Evolutionary conservation across 1,140 invertebrate species (phyloP).

Genomic region (Chymomyza costata): DNA sequence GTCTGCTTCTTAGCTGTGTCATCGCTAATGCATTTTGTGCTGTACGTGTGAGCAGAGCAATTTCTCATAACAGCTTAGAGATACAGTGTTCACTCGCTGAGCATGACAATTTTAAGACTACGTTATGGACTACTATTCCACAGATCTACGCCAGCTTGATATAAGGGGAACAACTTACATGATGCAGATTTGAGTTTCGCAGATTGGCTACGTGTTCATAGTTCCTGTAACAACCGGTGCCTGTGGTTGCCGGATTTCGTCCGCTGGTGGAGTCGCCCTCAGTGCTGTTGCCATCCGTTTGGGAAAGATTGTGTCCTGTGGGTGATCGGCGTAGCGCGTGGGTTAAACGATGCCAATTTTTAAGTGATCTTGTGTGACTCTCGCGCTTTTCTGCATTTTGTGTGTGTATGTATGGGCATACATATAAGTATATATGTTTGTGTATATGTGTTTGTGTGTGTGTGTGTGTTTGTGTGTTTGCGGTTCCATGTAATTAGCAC

Average conservation of each 20-base stretch:
- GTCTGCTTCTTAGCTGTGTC: no score
- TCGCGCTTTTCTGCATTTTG: slow-evolving; percentile 71
- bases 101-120: no score
- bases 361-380: slow-evolving; percentile 74
- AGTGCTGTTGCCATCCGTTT: slow-evolving; percentile 89
- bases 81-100: no score
- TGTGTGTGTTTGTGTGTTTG: slow-evolving; percentile 16
- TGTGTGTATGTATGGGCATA: slow-evolving; percentile 17
- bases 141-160: background rate
- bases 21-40: no score
- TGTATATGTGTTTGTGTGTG: slow-evolving; percentile 16
- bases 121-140: background rate
- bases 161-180: slow-evolving; percentile 76
- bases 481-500: slow-evolving; percentile 26
- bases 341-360: slow-evolving; percentile 76
- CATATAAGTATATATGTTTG: no score
- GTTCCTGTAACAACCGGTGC: slow-evolving; percentile 89
- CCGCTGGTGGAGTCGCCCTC: slow-evolving; percentile 85
- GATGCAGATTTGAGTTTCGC: slow-evolving; percentile 80
- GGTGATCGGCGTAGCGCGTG: slow-evolving; percentile 76
- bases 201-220: slow-evolving; percentile 84
- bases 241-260: slow-evolving; percentile 83
- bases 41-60: no score
- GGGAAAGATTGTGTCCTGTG: slow-evolving; percentile 92
- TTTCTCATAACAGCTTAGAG: no score